Percentiles rank a stretch among this genome's conserved stretches.
Conservation (phyloP, 92 coral and sea anemone species). For the Ricordea florida region DNA sequence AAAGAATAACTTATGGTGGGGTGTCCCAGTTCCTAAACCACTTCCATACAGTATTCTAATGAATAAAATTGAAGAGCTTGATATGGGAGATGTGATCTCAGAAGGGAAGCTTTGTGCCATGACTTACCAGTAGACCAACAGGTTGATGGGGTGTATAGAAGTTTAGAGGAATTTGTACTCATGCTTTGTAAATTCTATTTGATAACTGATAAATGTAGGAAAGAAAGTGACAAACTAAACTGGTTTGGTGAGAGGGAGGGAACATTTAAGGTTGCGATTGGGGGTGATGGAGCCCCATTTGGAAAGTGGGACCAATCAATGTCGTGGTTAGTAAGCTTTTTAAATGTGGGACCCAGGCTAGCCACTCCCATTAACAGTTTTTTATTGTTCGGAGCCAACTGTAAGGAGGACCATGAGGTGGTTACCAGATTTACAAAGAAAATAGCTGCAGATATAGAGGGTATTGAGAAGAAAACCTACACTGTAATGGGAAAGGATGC, state of each 20-base stretch:
- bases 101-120: slow-evolving; percentile 15
- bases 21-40: slow-evolving; percentile 39
- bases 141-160: slow-evolving; percentile 55
- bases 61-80: slow-evolving; percentile 13
- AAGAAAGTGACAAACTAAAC: slow-evolving; percentile 36
- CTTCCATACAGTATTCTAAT: slow-evolving; percentile 44
- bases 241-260: slow-evolving; percentile 63
- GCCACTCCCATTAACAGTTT: slow-evolving; percentile 45
- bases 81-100: slow-evolving; percentile 63
- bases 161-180: slow-evolving; percentile 39
- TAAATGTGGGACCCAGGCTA: slow-evolving; percentile 68
- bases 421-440: background rate
- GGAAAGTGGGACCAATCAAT: slow-evolving; percentile 51
- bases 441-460: slow-evolving; percentile 5
- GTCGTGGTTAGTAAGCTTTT: slow-evolving; percentile 31
- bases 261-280: slow-evolving; percentile 59
- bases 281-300: slow-evolving; percentile 62
- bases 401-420: slow-evolving; percentile 23
- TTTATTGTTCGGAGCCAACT: slow-evolving; percentile 34
- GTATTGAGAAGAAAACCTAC: slow-evolving; percentile 26
- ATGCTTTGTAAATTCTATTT: slow-evolving; percentile 40
- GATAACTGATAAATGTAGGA: slow-evolving; percentile 46
- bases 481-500: slow-evolving; percentile 29
- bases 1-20: slow-evolving; percentile 37
- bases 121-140: slow-evolving; percentile 35